Evolutionary conservation across 2,888 invertebrate genomes (phyloP).

Genomic region (Synanthedon vespiformis): DNA sequence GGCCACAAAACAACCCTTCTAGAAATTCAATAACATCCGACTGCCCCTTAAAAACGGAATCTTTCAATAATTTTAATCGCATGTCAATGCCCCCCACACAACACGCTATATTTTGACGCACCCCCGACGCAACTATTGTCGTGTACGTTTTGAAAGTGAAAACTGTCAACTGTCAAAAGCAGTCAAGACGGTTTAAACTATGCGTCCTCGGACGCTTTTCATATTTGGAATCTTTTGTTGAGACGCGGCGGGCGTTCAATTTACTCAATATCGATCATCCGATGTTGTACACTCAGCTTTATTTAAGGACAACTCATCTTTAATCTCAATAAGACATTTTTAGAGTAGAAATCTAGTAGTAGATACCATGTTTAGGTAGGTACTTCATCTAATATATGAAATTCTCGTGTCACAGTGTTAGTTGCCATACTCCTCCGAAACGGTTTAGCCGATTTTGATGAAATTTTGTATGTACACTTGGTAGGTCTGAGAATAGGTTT

Average conservation of each 20-base stretch:
- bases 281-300: conserved; percentile 20
- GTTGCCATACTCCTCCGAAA: too few species aligned
- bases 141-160: conserved; percentile 51
- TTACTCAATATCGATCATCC: conserved; percentile 15
- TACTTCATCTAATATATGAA: too few species aligned
- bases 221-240: conserved; percentile 48
- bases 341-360: too few species aligned
- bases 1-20: conserved; percentile 33
- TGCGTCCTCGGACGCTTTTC: conserved; percentile 53
- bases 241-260: conserved; percentile 28
- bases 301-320: conserved; percentile 13
- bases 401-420: too few species aligned
- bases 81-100: conserved; percentile 42
- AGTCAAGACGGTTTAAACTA: conserved; percentile 66
- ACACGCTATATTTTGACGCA: conserved; percentile 42
- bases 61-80: conserved; percentile 66
- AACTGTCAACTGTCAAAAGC: conserved; percentile 70
- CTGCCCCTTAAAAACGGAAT: conserved; percentile 30
- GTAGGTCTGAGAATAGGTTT: too few species aligned
- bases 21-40: conserved; percentile 34
- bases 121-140: conserved; percentile 62
- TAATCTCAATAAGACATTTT: background rate
- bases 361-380: too few species aligned
- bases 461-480: too few species aligned
- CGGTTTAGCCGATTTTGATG: too few species aligned